Conservation (phyloP, 2,797 vertebrate genomes). For the Pitangus sulphuratus region DNA sequence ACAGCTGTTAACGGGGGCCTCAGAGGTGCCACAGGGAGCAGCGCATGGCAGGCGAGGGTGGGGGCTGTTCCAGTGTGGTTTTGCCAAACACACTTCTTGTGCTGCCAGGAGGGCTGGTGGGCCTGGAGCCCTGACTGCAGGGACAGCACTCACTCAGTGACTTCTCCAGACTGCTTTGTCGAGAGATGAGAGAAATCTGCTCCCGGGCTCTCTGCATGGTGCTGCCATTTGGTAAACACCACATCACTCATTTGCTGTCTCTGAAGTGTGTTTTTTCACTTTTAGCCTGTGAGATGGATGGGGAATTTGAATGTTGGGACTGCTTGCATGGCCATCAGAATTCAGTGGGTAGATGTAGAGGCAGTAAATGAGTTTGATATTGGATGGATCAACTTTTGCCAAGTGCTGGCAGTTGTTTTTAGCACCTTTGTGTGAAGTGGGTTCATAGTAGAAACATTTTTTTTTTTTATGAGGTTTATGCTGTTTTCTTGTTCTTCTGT, state of each 20-base stretch:
- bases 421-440: background rate
- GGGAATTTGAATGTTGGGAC: background rate
- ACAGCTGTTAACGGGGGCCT: background rate
- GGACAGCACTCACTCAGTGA: background rate
- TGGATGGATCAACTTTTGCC: background rate
- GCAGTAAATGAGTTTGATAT: background rate
- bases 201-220: background rate
- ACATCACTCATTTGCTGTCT: fast-evolving
- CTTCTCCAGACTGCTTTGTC: background rate
- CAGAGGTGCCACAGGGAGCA: fast-evolving
- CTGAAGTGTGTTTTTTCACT: background rate
- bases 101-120: background rate
- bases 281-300: background rate
- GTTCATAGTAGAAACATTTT: background rate
- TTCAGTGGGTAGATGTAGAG: background rate
- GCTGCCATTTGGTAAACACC: conserved; percentile 19
- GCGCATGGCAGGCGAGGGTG: background rate
- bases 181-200: conserved; percentile 2
- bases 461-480: background rate
- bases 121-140: background rate
- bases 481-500: background rate
- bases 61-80: background rate
- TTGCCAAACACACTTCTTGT: background rate
- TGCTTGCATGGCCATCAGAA: background rate
- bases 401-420: background rate